Percentiles rank a stretch among this genome's conserved stretches.
Evolutionary conservation across 2,797 vertebrate species (phyloP).

Genomic region (Leptoclinus maculatus): DNA sequence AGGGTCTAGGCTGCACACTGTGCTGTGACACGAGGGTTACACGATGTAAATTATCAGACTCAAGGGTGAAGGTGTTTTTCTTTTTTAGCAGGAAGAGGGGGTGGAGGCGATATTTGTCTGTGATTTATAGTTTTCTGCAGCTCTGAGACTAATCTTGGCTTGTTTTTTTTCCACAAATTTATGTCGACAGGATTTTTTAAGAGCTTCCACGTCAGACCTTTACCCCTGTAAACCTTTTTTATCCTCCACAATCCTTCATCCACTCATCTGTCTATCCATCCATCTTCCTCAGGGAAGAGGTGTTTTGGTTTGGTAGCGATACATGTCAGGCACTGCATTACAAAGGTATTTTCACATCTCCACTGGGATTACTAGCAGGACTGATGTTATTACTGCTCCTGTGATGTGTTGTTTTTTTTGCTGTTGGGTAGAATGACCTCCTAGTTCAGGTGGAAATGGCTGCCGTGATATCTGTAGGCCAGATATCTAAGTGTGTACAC

Average conservation of each 20-base stretch:
- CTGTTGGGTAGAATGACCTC: slow-evolving; percentile 68
- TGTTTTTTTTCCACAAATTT: slow-evolving; percentile 65
- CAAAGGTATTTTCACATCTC: slow-evolving; percentile 75
- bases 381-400: slow-evolving; percentile 70
- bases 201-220: slow-evolving; percentile 72
- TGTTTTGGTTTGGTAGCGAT: slow-evolving; percentile 75
- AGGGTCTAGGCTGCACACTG: slow-evolving; percentile 44
- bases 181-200: slow-evolving; percentile 75
- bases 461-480: slow-evolving; percentile 50
- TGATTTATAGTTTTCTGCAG: slow-evolving; percentile 72
- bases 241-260: slow-evolving; percentile 70
- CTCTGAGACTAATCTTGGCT: slow-evolving; percentile 62
- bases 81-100: slow-evolving; percentile 47
- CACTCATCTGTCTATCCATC: slow-evolving; percentile 75
- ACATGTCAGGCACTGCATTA: slow-evolving; percentile 73
- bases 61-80: slow-evolving; percentile 70
- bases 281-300: slow-evolving; percentile 72
- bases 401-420: slow-evolving; percentile 73
- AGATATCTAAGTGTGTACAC: slow-evolving; percentile 21
- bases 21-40: slow-evolving; percentile 68
- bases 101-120: slow-evolving; percentile 53
- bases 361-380: slow-evolving; percentile 72
- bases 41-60: slow-evolving; percentile 75
- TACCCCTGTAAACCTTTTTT: slow-evolving; percentile 71
- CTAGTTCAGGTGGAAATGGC: slow-evolving; percentile 60